Percentiles rank a stretch among this genome's conserved stretches.
Evolutionary conservation across 2,888 invertebrate species (phyloP).

Genomic region (Lithophane socia): DNA sequence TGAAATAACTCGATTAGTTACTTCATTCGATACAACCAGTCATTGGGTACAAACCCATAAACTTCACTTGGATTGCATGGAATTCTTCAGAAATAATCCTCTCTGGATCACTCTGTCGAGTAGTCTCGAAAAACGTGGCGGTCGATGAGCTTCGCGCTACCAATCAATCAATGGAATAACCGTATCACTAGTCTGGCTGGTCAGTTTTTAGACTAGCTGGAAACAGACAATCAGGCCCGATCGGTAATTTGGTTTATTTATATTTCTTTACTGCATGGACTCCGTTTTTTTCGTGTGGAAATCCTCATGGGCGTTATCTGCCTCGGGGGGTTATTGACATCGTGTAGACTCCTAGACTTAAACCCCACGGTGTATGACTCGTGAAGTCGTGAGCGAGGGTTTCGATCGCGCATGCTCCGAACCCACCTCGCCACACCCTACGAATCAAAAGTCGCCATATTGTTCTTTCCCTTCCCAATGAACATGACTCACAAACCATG

Average conservation of each 20-base stretch:
- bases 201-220: background rate
- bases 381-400: background rate
- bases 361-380: constrained; percentile 1
- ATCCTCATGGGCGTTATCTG: background rate
- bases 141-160: background rate
- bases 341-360: constrained; percentile 5
- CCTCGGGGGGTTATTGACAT: constrained; percentile 33
- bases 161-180: constrained; percentile 1
- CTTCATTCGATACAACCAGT: too few species aligned
- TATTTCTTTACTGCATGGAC: background rate
- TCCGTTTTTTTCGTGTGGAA: background rate
- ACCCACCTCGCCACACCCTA: constrained; percentile 45
- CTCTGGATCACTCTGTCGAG: background rate
- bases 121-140: background rate
- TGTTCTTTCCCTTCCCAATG: constrained; percentile 14
- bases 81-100: background rate
- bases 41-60: too few species aligned
- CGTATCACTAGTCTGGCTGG: background rate
- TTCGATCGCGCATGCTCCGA: constrained; percentile 41
- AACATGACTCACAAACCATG: constrained; percentile 28
- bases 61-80: background rate
- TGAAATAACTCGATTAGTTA: too few species aligned
- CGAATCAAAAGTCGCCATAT: constrained; percentile 28
- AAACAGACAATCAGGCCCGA: background rate
- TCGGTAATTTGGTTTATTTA: background rate